Evolutionary conservation across 2,888 invertebrate species (phyloP).

Genomic region (Entomobrya proxima): DNA sequence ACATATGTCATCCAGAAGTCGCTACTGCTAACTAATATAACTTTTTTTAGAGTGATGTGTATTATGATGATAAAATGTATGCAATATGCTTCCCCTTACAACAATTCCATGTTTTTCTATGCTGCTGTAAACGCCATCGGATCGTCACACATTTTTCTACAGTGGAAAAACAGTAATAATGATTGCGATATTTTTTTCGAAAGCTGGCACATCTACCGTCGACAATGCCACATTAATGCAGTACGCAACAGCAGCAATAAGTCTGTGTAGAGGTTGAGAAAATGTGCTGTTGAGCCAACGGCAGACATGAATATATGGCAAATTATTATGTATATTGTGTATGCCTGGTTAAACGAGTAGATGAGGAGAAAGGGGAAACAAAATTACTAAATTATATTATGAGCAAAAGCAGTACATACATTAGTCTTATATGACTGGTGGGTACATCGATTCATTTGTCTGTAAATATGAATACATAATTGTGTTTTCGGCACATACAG

Average conservation of each 20-base stretch:
- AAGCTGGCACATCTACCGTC: constrained; percentile 27
- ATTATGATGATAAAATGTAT: neutral
- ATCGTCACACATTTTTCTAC: neutral
- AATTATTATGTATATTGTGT: neutral
- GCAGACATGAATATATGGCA: neutral
- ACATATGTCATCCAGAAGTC: constrained; percentile 8
- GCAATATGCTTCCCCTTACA: neutral
- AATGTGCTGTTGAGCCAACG: neutral
- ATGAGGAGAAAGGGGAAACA: neutral
- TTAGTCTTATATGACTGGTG: constrained; percentile 20
- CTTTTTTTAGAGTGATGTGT: neutral
- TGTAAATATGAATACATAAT: constrained; percentile 31
- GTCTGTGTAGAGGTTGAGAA: neutral
- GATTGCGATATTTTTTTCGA: constrained; percentile 24
- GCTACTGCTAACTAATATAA: neutral
- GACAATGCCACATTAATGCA: constrained; percentile 31
- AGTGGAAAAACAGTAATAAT: constrained; percentile 36
- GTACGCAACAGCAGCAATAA: constrained; percentile 10
- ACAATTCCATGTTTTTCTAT: neutral
- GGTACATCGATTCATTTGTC: constrained; percentile 15
- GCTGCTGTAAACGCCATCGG: neutral
- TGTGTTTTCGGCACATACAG: constrained; percentile 22
- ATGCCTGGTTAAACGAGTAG: constrained; percentile 1
- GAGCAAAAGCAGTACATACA: neutral
- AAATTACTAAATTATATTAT: constrained; percentile 27